Conservation (phyloP, 2,888 invertebrate genomes). For the Ametastegia equiseti region DNA sequence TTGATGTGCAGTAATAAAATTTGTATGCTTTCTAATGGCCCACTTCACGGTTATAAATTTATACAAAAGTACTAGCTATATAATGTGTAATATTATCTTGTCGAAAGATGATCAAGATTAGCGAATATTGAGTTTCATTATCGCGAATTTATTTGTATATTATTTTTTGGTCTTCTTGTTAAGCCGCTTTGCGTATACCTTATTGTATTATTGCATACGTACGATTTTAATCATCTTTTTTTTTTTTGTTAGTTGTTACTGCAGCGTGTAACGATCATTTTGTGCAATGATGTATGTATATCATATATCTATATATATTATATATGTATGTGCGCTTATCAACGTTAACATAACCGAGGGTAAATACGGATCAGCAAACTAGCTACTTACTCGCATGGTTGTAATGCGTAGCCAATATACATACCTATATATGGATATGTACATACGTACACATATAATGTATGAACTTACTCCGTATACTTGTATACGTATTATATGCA, state of each 20-base stretch:
- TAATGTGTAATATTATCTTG: background rate
- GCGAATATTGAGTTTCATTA: background rate
- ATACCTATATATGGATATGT: background rate
- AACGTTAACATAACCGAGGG: slow-evolving; percentile 1
- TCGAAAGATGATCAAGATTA: slow-evolving; percentile 19
- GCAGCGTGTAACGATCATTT: too few relatives aligned
- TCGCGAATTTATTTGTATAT: background rate
- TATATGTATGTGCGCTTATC: background rate
- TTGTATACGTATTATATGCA: background rate
- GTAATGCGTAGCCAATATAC: too few relatives aligned
- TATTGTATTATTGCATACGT: too few relatives aligned
- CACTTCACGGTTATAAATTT: slow-evolving; percentile 31
- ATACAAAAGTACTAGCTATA: background rate
- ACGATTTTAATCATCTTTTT: too few relatives aligned
- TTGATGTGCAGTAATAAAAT: slow-evolving; percentile 36
- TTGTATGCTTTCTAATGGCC: slow-evolving; percentile 43
- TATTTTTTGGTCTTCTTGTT: too few relatives aligned
- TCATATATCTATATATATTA: background rate
- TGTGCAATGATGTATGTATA: background rate
- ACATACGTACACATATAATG: background rate
- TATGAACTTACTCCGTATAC: too few relatives aligned
- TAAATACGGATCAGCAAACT: slow-evolving; percentile 1
- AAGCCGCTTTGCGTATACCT: too few relatives aligned
- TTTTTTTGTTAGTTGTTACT: too few relatives aligned
- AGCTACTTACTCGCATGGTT: too few relatives aligned